Conservation (phyloP, 2,113 vertebrate species). For the Lonchura striata region DNA sequence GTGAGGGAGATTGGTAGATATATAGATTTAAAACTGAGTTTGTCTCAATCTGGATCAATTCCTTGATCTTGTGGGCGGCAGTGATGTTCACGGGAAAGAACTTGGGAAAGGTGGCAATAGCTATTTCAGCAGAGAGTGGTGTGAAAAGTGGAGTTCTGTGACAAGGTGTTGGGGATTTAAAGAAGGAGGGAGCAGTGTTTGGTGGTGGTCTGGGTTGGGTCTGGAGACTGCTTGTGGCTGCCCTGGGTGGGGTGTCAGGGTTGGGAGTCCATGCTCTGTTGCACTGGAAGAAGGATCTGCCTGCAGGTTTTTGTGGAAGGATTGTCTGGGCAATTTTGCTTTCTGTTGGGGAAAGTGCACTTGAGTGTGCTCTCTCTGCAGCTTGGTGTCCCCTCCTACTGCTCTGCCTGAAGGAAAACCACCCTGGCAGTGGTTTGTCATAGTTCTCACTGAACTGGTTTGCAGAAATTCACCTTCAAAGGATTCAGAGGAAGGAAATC, state of each 20-base stretch:
- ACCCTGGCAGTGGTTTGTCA: accelerated
- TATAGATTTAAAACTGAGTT: background rate
- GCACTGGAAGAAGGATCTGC: background rate
- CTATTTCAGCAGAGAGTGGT: accelerated
- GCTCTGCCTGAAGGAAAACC: background rate
- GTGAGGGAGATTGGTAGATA: background rate
- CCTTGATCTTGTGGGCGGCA: background rate
- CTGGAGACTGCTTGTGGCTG: accelerated
- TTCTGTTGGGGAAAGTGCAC: background rate
- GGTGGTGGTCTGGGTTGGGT: background rate
- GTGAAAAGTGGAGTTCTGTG: background rate
- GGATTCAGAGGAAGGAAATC: background rate
- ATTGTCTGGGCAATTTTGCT: background rate
- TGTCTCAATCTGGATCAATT: accelerated
- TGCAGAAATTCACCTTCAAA: background rate
- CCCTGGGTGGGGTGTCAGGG: accelerated
- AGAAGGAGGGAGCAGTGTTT: background rate
- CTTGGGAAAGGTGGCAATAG: background rate
- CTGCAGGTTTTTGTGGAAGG: background rate
- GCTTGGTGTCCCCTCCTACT: background rate
- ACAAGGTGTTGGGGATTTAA: background rate
- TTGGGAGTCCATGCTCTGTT: accelerated
- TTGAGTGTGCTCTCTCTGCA: background rate
- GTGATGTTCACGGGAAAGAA: background rate
- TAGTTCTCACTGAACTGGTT: background rate